Base-by-base conservation (phyloP, 2,113 vertebrate species). In the Brachirus orientalis region DNA sequence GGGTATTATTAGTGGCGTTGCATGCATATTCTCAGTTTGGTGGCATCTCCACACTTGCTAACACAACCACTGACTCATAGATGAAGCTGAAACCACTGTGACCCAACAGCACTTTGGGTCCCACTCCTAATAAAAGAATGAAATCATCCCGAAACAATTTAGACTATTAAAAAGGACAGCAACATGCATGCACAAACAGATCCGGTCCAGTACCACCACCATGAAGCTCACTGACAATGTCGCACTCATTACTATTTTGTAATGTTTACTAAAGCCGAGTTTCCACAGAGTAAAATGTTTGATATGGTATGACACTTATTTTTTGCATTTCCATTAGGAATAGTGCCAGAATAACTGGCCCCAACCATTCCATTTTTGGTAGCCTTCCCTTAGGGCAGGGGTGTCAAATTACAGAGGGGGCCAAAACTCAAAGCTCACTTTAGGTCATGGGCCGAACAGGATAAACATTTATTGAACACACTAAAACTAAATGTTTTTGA, bases 1-100 rank as follows among this genome's bases (percentile, higher is more conserved):
- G 72, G 75, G 36, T 86, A 58, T 88, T 74, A 88, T 90, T 90
- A 88, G 88, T 83, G 84, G 86, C 54, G 57, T 20, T 83, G 56
- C 72, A 66, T 82, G 72, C 20, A 68, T 81, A 79, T 72, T 65
- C 76, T 80, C 71, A n/a, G 51, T 67, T 78, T 64, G 82, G 77
- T 81, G 72, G 62, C 66, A 81, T 77, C 81, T 77, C 71, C 63
- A n/a, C 78, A 46, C 60, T 51, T 40, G 47, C 77, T 77, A 51
- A 77, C 78, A 78, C 61, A 76, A 79, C 62, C 65, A 66, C 57
- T 58, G 72, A 73, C 72, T 79, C 75, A 57, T 53, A 51, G 66
- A 54, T 44, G 19, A 65, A 17, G n/a, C 51, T 28, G 28, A 28
- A 28, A 28, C 28, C 28, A 28, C 79, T 3, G 60, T 35, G 55